Conservation (phyloP, 2,888 invertebrate genomes). For the Morpho helenor region DNA sequence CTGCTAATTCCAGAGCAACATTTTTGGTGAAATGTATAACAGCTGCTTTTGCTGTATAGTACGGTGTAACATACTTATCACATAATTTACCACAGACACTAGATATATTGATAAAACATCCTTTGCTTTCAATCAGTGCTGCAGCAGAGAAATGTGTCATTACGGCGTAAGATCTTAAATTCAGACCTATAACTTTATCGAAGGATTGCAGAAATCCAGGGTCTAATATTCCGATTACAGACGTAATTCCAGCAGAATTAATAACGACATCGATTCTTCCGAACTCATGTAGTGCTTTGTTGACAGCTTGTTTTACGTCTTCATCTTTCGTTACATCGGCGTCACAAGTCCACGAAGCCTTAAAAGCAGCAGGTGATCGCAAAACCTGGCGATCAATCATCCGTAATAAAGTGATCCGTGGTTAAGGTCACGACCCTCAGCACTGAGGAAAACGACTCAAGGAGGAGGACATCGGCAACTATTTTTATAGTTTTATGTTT, state of each 20-base stretch:
- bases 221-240: conserved; percentile 33
- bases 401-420: no score
- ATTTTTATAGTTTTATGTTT: conserved; percentile 37
- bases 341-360: no score
- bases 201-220: conserved; percentile 33
- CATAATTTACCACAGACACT: conserved; percentile 28
- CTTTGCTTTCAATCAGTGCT: conserved; percentile 36
- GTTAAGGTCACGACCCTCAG: no score
- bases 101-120: conserved; percentile 43
- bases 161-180: conserved; percentile 39
- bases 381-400: no score
- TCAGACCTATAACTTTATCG: conserved; percentile 37
- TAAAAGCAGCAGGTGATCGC: no score
- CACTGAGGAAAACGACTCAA: no score
- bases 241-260: conserved; percentile 35
- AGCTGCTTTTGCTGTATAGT: conserved; percentile 86
- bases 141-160: conserved; percentile 34
- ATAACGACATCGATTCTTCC: conserved; percentile 42
- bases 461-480: no score
- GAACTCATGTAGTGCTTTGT: conserved; percentile 33
- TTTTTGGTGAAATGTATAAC: conserved; percentile 86
- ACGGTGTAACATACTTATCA: conserved; percentile 40
- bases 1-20: conserved; percentile 82
- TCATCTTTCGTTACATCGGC: conserved; percentile 39
- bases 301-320: conserved; percentile 33